phyloP scores from a whole-genome alignment of 2,797 vertebrate genomes.

The Anas capensis region DNA sequence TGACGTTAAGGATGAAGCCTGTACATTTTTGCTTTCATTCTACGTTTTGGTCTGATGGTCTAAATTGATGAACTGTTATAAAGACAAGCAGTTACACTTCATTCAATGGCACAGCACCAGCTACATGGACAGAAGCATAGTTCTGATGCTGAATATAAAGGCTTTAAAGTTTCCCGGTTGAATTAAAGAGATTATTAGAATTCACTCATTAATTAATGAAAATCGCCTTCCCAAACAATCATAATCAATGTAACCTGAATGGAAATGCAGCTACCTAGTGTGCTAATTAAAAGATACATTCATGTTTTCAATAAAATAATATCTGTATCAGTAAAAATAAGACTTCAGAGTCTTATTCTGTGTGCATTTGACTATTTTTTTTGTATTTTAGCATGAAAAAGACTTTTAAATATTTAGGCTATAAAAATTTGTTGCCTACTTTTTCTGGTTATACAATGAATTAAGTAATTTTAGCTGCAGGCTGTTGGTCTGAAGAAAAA shows the following conservation, averaged over 20 bases:
- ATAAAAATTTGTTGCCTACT: background rate
- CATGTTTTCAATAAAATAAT: background rate
- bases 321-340: background rate
- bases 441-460: background rate
- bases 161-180: background rate
- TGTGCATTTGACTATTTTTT: background rate
- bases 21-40: background rate
- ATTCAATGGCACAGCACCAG: background rate
- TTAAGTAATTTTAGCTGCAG: background rate
- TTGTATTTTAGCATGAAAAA: background rate
- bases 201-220: background rate
- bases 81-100: background rate
- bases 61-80: background rate
- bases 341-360: background rate
- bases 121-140: background rate
- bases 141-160: background rate
- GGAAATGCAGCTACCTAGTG: background rate
- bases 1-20: background rate
- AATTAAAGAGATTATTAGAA: background rate
- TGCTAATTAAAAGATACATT: background rate
- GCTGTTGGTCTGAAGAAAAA: background rate
- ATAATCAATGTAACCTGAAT: background rate
- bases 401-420: background rate
- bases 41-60: background rate
- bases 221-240: background rate